A percentile compares a stretch with the other conserved stretches of the same genome.
These are phyloP conservation scores for Poeciliopsis paucimaculata DNA, from an alignment of 2,797 vertebrate genomes.

Conservation along the genomic window DNA sequence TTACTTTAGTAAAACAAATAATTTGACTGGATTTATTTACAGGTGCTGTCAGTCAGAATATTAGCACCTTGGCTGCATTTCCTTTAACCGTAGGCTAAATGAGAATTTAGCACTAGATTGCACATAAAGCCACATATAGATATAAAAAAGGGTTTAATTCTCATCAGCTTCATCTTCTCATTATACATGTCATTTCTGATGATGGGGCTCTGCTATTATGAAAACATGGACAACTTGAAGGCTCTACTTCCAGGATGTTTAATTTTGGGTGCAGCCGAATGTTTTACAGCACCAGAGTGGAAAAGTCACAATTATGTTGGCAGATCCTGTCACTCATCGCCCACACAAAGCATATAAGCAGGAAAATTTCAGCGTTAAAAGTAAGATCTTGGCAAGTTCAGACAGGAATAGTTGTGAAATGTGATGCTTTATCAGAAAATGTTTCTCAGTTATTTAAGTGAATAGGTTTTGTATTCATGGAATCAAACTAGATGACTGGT, in stretches of 20 bases:
- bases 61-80: not conserved
- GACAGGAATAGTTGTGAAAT: not conserved
- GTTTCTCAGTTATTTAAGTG: not conserved
- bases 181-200: not conserved
- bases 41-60: not conserved
- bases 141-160: not conserved
- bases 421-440: slow-evolving; percentile 9
- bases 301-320: slow-evolving; percentile 1
- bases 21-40: not conserved
- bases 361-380: not conserved
- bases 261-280: not conserved
- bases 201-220: not conserved
- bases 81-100: not conserved
- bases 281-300: slow-evolving; percentile 13
- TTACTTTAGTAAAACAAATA: not conserved
- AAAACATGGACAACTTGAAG: slow-evolving; percentile 1
- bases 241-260: not conserved
- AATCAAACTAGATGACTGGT: not conserved
- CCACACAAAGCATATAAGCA: not conserved
- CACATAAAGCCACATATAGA: not conserved
- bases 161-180: not conserved
- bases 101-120: not conserved
- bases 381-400: not conserved
- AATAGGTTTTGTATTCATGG: not conserved
- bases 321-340: slow-evolving; percentile 3